Conservation (phyloP, 1,140 invertebrate species). For the Coenobita brevimanus region DNA sequence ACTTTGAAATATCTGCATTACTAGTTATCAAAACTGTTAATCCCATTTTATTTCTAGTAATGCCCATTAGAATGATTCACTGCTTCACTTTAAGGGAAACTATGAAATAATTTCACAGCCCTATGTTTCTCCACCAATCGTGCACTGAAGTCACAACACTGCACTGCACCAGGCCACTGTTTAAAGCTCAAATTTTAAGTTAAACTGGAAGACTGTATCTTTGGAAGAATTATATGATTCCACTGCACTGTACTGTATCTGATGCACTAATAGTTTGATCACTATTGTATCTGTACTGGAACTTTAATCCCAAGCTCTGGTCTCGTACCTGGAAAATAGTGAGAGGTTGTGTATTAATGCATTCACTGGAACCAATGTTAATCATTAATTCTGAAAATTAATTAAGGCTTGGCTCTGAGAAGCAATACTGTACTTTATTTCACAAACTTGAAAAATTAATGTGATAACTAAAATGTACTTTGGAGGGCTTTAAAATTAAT, state of each 20-base stretch:
- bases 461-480: too few relatives aligned
- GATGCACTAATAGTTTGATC: slow-evolving; percentile 27
- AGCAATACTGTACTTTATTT: too few relatives aligned
- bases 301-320: slow-evolving; percentile 10
- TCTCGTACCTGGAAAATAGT: slow-evolving; percentile 30
- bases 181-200: slow-evolving; percentile 6
- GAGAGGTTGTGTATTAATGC: slow-evolving; percentile 5
- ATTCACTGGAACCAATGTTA: too few relatives aligned
- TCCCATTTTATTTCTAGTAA: not conserved
- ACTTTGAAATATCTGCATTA: slow-evolving; percentile 1
- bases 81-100: not conserved
- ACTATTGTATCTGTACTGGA: not conserved
- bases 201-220: not conserved
- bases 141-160: not conserved
- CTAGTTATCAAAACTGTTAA: not conserved
- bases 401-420: too few relatives aligned
- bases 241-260: slow-evolving; percentile 31
- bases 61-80: slow-evolving; percentile 19
- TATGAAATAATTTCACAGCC: not conserved
- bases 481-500: too few relatives aligned
- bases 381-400: too few relatives aligned
- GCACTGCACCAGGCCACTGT: slow-evolving; percentile 42
- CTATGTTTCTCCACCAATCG: not conserved
- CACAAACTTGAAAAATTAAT: too few relatives aligned
- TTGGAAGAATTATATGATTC: slow-evolving; percentile 6